Conservation (phyloP, 2,113 vertebrate genomes). For the Apodemus speciosus region DNA sequence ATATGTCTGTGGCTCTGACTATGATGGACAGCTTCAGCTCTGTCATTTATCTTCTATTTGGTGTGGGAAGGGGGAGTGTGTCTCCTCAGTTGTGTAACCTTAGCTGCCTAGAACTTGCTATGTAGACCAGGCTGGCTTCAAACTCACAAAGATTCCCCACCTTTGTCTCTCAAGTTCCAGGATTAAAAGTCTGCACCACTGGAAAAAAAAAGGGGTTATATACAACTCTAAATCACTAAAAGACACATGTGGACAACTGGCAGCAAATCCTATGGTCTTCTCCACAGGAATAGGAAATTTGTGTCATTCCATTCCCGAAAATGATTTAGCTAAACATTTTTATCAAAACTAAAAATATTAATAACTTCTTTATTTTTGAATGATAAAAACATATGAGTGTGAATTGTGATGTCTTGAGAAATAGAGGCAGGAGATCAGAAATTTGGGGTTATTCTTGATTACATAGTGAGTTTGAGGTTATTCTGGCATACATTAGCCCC, state of each 20-base stretch:
- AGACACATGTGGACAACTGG: background rate
- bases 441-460: background rate
- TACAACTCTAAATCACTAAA: background rate
- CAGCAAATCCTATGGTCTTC: background rate
- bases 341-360: background rate
- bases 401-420: background rate
- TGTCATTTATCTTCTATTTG: slow-evolving; percentile 36
- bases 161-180: background rate
- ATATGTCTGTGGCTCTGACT: background rate
- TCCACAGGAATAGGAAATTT: background rate
- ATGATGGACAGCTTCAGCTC: slow-evolving; percentile 6
- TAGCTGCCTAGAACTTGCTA: background rate
- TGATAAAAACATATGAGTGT: background rate
- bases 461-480: no score
- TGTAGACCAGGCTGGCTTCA: background rate
- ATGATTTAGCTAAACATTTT: background rate
- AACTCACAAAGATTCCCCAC: background rate
- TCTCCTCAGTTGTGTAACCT: background rate
- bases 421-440: background rate
- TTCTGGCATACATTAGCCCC: background rate
- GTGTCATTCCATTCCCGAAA: background rate
- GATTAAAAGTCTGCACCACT: no score
- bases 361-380: background rate
- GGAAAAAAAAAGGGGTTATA: no score
- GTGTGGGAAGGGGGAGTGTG: background rate